Conservation (phyloP, 2,113 vertebrate species). For the Mugil cephalus region DNA sequence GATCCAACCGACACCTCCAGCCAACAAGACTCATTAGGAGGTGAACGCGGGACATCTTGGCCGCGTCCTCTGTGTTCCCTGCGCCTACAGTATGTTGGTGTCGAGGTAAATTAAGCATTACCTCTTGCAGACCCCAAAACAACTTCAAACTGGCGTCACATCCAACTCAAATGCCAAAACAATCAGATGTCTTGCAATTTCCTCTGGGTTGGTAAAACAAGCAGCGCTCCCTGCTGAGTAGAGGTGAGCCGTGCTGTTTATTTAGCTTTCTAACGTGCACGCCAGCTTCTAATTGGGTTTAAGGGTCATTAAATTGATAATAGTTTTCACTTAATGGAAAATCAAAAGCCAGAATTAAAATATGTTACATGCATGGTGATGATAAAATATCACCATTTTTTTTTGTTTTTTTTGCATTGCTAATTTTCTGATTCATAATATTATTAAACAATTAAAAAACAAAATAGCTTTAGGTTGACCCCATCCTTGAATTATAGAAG, state of each 20-base stretch:
- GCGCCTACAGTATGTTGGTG: conserved; percentile 18
- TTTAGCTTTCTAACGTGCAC: conserved; percentile 47
- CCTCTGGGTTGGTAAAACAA: conserved; percentile 51
- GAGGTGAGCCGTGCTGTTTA: conserved; percentile 33
- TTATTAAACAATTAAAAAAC: conserved; percentile 16
- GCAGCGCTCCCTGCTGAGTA: conserved; percentile 33
- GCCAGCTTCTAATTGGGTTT: conserved; percentile 55
- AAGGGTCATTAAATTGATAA: conserved; percentile 51
- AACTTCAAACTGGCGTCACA: conserved; percentile 46
- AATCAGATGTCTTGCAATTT: conserved; percentile 55
- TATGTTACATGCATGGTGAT: background rate
- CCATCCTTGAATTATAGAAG: conserved; percentile 59
- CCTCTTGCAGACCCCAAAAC: conserved; percentile 40
- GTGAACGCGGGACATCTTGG: conserved; percentile 7
- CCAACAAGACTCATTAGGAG: conserved; percentile 47
- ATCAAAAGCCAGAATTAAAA: background rate
- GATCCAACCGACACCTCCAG: conserved; percentile 27
- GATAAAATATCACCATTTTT: background rate
- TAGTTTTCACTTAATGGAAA: conserved; percentile 26
- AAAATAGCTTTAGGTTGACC: conserved; percentile 29
- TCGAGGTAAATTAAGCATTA: conserved; percentile 32
- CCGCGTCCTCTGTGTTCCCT: conserved; percentile 21
- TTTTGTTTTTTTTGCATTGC: background rate
- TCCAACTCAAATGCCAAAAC: conserved; percentile 61
- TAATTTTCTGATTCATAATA: background rate